Evolutionary conservation across 2,113 vertebrate species (phyloP), one percentile per base, ranked within the genome.

Genomic region (Melospiza melodia): DNA sequence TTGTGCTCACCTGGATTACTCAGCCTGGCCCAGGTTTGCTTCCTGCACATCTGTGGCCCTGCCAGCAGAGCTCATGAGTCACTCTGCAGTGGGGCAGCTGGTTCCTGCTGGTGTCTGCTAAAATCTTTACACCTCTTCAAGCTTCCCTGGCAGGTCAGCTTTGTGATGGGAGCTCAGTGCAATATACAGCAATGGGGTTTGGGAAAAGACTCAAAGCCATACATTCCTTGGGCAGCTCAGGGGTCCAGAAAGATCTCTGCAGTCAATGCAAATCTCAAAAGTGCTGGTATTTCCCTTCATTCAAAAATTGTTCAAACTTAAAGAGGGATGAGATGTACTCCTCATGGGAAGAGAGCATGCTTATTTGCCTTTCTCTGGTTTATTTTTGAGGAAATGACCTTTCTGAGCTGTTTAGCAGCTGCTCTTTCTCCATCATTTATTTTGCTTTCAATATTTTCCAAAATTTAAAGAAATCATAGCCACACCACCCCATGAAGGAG

Each of bases 381-480:
- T 96, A 84, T 96, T 97, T 94, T 93, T 77, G 79, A 85, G 90
- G 94, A 97, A 94, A 76, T 90, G 82, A 89, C 82, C 72, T 77
- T 87, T 75, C 35, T 19, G 43, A 90, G 35, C 68, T 74, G 28
- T 74, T 90, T 16, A 86, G 85, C 94, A 95, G 87, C 88, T 93
- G 88, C 37, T 92, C 68, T 81, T 93, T 92, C 72, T 9, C 51
- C 46, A 77, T 67, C 10, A 93, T 95, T 93, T 95, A 93, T 93
- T 97, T 96, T 92, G 16, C 23, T 90, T 92, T 85, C 69, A 61
- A 0, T 72, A 61, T 72, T 96, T 95, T 65, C 72, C 76, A 90
- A 84, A 67, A 86, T 81, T 41, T 63, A 66, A 79, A 95, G 48
- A 77, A 91, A n/a, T 59, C 72, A 48, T 51, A 89, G 65, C 69